Base-by-base conservation (phyloP, 2,797 vertebrate species). In the Glossophaga mutica region DNA sequence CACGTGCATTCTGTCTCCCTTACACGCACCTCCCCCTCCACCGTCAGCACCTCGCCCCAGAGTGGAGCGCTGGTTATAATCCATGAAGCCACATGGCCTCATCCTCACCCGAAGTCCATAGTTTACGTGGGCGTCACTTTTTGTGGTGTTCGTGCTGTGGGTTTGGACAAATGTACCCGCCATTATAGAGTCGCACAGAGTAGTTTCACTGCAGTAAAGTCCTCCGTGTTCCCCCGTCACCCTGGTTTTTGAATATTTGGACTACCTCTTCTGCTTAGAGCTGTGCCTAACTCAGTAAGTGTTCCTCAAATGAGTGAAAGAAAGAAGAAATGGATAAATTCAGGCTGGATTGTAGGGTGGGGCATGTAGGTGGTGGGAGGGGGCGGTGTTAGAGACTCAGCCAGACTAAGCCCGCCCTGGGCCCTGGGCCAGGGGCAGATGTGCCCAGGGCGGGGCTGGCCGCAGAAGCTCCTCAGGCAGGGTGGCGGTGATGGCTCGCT, bases 351-450 rank as follows among this genome's bases (percentile, higher is more conserved):
- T 12, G 65, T 1, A 18, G 68, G 32, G 34, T 50, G 12, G 24
- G 14, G 29, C 50, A 1, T 0, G 1, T 3, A 24, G 29, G 9
- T 26, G 24, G 32, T 16, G 32, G 29, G 62, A 14, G 26, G 59
- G 22, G 14, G 22, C 3, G 50, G 19, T 44, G 46, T 32, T 1
- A 15, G 24, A 46, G 42, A 50, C 44, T 37, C 44, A 34, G 9
- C 37, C 46, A 5, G 46, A 18, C 44, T 5, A 7, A 50, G 29
- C 14, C 1, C 0, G 0, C 24, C 39, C 24, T 0, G 2, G n/a
- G n/a, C n/a, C n/a, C n/a, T n/a, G n/a, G n/a, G n/a, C n/a, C n/a
- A n/a, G n/a, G n/a, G n/a, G n/a, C n/a, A n/a, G n/a, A n/a, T n/a
- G n/a, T n/a, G 4, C 46, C 71, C 15, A 1, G 15, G 11, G 32